Conservation (phyloP, 2,888 invertebrate genomes). For the Apodemia mormo region DNA sequence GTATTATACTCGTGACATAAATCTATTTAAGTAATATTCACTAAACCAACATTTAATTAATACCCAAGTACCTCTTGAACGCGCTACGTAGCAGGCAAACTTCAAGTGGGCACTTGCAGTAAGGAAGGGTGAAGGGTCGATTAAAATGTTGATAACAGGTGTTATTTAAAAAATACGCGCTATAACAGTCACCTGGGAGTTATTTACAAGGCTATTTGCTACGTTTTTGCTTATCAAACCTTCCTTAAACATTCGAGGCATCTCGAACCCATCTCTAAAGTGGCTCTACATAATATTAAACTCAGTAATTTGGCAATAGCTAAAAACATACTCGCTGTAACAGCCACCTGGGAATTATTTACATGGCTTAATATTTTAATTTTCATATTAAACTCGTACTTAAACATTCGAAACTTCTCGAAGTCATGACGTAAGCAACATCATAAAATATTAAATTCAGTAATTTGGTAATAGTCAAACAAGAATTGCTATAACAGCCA, state of each 20-base stretch:
- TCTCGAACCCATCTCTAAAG: too few relatives aligned
- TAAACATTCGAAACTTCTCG: too few relatives aligned
- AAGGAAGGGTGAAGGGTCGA: constrained; percentile 5
- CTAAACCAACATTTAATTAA: background rate
- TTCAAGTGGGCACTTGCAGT: background rate
- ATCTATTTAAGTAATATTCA: background rate
- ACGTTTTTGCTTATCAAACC: too few relatives aligned
- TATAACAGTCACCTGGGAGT: background rate
- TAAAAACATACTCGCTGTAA: background rate
- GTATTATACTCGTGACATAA: background rate
- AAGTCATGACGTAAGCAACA: too few relatives aligned
- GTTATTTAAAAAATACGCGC: too few relatives aligned
- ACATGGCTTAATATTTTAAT: background rate
- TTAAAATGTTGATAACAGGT: background rate
- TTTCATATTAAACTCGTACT: too few relatives aligned
- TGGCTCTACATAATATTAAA: too few relatives aligned
- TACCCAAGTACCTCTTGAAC: background rate
- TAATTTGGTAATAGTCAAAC: too few relatives aligned
- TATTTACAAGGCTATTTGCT: background rate
- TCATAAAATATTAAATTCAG: too few relatives aligned
- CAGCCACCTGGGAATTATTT: background rate
- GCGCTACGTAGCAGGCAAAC: background rate
- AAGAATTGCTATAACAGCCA: too few relatives aligned
- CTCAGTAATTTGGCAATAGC: too few relatives aligned
- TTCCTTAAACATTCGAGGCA: too few relatives aligned